Conservation (phyloP, 2,113 vertebrate genomes). For the Dipodomys spectabilis region DNA sequence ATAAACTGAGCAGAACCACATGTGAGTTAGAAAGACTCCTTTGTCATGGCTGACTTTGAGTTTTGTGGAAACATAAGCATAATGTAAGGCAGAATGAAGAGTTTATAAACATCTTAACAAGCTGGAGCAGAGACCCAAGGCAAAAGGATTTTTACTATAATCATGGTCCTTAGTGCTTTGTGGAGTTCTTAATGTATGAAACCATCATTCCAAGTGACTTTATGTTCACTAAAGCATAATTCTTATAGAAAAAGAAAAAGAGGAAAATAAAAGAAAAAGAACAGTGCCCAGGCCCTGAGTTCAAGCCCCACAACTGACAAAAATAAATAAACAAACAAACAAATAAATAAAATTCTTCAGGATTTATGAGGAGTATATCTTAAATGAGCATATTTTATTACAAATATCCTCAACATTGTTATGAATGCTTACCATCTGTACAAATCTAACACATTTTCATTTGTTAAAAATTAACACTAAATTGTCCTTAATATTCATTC, state of each 20-base stretch:
- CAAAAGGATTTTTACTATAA: background rate
- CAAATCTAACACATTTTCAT: background rate
- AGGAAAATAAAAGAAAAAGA: too few species aligned
- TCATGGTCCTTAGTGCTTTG: background rate
- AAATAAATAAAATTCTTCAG: too few species aligned
- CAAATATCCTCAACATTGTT: background rate
- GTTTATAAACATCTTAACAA: conserved; percentile 32
- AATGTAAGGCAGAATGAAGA: conserved; percentile 15
- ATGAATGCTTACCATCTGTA: background rate
- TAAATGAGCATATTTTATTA: too few species aligned
- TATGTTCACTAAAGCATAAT: background rate
- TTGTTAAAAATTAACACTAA: background rate
- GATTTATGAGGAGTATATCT: too few species aligned
- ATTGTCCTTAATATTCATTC: background rate
- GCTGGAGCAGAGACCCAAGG: conserved; percentile 6
- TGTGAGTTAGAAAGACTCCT: conserved; percentile 51
- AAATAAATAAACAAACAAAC: too few species aligned
- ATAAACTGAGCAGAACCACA: background rate
- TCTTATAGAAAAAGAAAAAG: background rate
- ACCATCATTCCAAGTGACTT: background rate
- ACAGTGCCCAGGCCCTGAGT: too few species aligned
- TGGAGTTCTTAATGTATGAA: background rate
- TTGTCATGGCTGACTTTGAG: conserved; percentile 1
- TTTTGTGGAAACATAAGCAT: conserved; percentile 31
- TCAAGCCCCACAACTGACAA: too few species aligned